Base-by-base conservation (phyloP, 2,113 vertebrate genomes). In the Asarcornis scutulata region DNA sequence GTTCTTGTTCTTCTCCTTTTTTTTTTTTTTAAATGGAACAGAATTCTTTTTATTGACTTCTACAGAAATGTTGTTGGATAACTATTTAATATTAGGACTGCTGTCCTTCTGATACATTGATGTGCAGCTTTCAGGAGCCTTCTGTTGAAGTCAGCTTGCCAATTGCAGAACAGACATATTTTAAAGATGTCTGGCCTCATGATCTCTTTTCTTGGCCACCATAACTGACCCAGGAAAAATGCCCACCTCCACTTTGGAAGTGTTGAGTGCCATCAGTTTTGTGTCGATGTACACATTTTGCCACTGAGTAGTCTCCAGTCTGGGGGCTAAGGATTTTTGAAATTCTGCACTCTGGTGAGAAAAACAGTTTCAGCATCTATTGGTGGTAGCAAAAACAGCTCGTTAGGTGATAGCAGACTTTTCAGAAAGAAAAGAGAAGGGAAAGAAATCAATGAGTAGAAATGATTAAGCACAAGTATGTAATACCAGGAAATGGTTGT, bases 371-470 rank as follows among this genome's bases (percentile, higher is more conserved):
- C 38, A 67, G 22, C 34, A 71, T 25, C 73, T 63, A 6, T 17
- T 83, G 27, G 12, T 89, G n/a, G 40, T 13, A 36, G 55, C 42
- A 18, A 38, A 50, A 62, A 15, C 18, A 36, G 13, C 74, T 62
- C 50, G 16, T 74, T 18, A 50, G 21, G 21, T 74, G 63, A 77
- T 58, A 59, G 46, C 11, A 86, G 74, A 75, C 78, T 68, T 82
- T 75, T 64, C 52, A 53, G 62, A 75, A 95, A 48, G 17, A 76
- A 62, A 73, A 72, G 32, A 50, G 11, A 5, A 79, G 23, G 4
- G 6, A 32, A 81, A 86, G 62, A 91, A 96, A 89, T 80, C 72
- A 71, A 67, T 77, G 71, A 93, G 18, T 16, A 86, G 50, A 94
- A 96, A 68, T 71, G 1, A 95, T 62, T 67, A 77, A 85, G 63